These are phyloP conservation scores for Hermaeophaga mercurialis DNA, from an alignment of 2,888 invertebrate genomes.

Conservation along the genomic window DNA sequence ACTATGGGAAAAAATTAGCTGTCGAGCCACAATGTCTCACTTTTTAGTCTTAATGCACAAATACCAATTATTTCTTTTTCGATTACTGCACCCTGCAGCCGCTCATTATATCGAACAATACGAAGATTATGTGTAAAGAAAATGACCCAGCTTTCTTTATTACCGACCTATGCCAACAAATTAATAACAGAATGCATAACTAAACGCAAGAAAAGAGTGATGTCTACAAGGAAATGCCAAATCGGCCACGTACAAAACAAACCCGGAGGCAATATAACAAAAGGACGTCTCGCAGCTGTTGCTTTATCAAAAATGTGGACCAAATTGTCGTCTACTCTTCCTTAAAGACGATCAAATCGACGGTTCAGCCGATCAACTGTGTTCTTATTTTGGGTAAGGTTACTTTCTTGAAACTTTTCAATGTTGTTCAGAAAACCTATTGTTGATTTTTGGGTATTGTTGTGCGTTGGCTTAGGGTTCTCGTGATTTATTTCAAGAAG, in stretches of 20 bases:
- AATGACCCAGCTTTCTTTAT: background rate
- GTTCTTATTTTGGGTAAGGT: slow-evolving; percentile 34
- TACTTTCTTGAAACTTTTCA: slow-evolving; percentile 41
- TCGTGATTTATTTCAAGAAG: slow-evolving; percentile 22
- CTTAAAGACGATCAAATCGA: background rate
- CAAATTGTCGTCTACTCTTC: slow-evolving; percentile 2
- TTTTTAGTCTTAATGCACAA: too few species aligned
- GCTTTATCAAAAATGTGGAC: slow-evolving; percentile 21
- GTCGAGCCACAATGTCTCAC: too few species aligned
- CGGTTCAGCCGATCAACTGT: slow-evolving; percentile 18
- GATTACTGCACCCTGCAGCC: too few species aligned
- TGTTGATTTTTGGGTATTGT: slow-evolving; percentile 19
- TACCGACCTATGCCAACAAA: slow-evolving; percentile 7
- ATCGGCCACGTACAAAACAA: slow-evolving; percentile 11
- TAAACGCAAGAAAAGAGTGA: background rate
- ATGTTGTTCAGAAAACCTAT: slow-evolving; percentile 15
- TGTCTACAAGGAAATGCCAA: slow-evolving; percentile 19
- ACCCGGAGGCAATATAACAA: slow-evolving; percentile 12
- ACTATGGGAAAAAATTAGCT: too few species aligned
- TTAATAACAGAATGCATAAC: background rate
- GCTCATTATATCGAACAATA: too few species aligned
- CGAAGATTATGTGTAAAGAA: too few species aligned
- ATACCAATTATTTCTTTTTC: too few species aligned
- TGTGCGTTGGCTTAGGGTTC: slow-evolving; percentile 9
- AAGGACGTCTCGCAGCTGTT: slow-evolving; percentile 24